phyloP scores from a whole-genome alignment of 2,797 vertebrate species.

The Cetoscarus ocellatus region DNA sequence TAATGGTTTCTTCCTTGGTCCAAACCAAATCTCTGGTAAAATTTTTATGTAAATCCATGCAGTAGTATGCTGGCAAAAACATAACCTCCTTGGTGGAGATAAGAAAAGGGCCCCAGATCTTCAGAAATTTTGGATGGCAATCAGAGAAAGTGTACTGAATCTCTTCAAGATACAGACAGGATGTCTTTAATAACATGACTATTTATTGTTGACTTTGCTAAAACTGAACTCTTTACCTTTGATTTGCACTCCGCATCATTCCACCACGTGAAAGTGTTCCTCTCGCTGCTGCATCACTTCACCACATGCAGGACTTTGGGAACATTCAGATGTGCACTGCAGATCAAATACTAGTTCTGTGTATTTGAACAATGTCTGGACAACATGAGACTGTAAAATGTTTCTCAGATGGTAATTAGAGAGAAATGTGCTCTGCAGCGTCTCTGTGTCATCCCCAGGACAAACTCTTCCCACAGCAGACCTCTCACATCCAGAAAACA shows the following conservation, averaged over 20 bases:
- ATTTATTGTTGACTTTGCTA: no score
- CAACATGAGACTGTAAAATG: not conserved
- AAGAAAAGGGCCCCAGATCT: no score
- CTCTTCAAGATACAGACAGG: no score
- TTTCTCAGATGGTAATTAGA: constrained; percentile 17
- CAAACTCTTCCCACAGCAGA: constrained; percentile 11
- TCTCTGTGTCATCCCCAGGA: constrained; percentile 6
- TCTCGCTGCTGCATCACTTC: not conserved
- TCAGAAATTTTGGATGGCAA: no score
- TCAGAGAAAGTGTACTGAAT: no score
- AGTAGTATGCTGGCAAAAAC: no score
- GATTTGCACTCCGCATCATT: not conserved
- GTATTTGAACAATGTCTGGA: constrained; percentile 1
- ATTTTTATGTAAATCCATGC: no score
- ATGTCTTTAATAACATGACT: no score
- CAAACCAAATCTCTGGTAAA: no score
- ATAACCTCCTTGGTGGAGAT: no score
- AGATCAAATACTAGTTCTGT: not conserved
- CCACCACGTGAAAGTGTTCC: not conserved
- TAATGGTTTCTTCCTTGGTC: no score
- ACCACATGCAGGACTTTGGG: not conserved
- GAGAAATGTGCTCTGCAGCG: constrained; percentile 3
- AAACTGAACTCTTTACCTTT: not conserved
- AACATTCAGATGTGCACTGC: not conserved
- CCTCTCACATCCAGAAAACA: not conserved